Evolutionary conservation across 2,797 vertebrate species (phyloP), one percentile per base, ranked within the genome.

Genomic region (Cephalopachus bancanus): DNA sequence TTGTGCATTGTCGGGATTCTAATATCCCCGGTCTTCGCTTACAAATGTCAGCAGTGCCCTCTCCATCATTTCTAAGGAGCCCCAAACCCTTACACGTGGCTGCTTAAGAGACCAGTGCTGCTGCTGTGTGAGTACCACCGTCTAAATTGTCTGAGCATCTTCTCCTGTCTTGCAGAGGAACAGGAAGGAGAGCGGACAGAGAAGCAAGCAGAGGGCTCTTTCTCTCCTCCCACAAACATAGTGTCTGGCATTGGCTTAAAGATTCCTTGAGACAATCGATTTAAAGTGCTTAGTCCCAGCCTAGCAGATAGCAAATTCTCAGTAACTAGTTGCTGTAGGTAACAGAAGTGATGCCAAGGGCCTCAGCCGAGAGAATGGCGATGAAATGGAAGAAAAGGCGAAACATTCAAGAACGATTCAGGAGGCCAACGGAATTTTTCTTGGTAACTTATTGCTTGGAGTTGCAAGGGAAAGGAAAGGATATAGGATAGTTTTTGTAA

Each of bases 301-400:
- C 20, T 37, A 62, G 28, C 17, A 51, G 24, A 74, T 49, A 89
- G 55, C 33, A 51, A 69, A 60, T 3, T n/a, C 24, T 81, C 59
- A 51, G 17, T 19, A 71, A 59, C 81, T 1, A 44, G 16, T 3
- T 4, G 5, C 53, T 60, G 0, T 26, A 33, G 44, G 33, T 67
- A 83, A 72, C 30, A 60, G 2, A 84, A 71, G 2, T 81, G 19
- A 81, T 67, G 6, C 5, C 59, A 33, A 85, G 6, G 28, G 22
- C 9, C n/a, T 75, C 12, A 59, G 5, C 1, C 80, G 57, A 30
- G 53, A 53, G 67, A 88, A 19, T 44, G 1, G 90, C 30, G 24
- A 17, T 57, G 30, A 95, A 65, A 15, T 14, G 91, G n/a, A 55
- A 53, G 37, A 94, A 96, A 93, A 84, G 30, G 33, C n/a, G 22